Conservation (phyloP, 2,888 invertebrate genomes). For the Amphipyra berbera region DNA sequence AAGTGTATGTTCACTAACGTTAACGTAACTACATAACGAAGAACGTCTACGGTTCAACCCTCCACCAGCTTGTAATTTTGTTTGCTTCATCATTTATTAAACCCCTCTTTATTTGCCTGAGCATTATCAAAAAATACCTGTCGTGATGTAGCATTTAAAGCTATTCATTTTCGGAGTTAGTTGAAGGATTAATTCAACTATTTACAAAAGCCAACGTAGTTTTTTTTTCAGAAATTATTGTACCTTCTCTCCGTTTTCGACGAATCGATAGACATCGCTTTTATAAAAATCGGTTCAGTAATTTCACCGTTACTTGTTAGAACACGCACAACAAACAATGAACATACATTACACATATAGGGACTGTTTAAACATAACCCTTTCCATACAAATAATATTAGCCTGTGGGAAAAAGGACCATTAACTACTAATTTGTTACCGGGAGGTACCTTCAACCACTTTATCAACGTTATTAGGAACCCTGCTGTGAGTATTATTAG, state of each 20-base stretch:
- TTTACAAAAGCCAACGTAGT: too few relatives aligned
- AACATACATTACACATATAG: too few relatives aligned
- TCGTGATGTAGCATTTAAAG: background rate
- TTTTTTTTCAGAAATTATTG: too few relatives aligned
- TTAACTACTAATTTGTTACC: conserved; percentile 19
- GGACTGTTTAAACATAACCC: too few relatives aligned
- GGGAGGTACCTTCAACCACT: background rate
- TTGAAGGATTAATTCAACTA: too few relatives aligned
- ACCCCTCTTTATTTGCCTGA: background rate
- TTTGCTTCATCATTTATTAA: background rate
- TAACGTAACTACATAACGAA: background rate
- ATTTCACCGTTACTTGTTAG: too few relatives aligned
- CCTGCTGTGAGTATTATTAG: background rate
- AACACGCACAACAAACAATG: too few relatives aligned
- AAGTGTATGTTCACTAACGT: too few relatives aligned
- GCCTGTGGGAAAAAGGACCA: conserved; percentile 9
- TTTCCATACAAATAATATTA: too few relatives aligned
- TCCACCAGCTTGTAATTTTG: background rate
- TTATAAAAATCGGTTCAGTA: too few relatives aligned
- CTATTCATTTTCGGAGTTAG: background rate
- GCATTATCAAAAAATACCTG: background rate
- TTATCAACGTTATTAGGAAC: conserved; percentile 8
- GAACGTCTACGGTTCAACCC: background rate
- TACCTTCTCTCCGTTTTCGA: too few relatives aligned
- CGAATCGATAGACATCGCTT: too few relatives aligned